Base-by-base conservation (phyloP, 2,113 vertebrate species). In the Glareola pratincola region DNA sequence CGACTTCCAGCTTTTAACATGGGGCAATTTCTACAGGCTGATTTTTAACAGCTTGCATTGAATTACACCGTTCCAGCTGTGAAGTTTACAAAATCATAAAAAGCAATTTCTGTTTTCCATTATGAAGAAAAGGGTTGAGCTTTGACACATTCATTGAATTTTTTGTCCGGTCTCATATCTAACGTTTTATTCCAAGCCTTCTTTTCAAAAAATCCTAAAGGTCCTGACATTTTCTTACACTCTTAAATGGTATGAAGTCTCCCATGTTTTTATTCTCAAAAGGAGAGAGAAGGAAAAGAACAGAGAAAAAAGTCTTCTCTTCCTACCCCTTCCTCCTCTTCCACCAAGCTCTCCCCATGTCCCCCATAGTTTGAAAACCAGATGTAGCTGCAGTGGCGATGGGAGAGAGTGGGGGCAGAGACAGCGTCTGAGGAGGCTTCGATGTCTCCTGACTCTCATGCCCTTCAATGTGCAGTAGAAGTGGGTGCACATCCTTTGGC, bases 101-200 rank as follows among this genome's bases (percentile, higher is more conserved):
- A 47, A 67, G 7, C 15, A 45, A 45, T 36, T 27, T 56, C 54
- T 53, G 10, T 6, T 67, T 80, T 94, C 34, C 41, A 43, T 68
- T 85, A 50, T 74, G 59, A 82, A 95, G 75, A 56, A 66, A 68
- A 24, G 22, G 18, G n/a, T 88, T 89, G 72, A 66, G 59, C 67
- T 96, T 96, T 92, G 67, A 74, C 74, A 62, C 87, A 71, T 90
- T 86, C 68, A 21, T 37, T 79, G 57, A 92, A 68, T 78, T 68
- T 17, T 4, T 41, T 63, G 74, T 73, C 62, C 15, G 87, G 59
- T 17, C 39, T 78, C 39, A 24, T 41, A 14, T 10, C 16, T 53
- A 48, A 51, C 6, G 17, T 13, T 67, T 60, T 34, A 41, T 79
- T 84, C n/a, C 22, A 73, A 78, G 47, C 11, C 37, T 54, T 62